Evolutionary conservation across 2,888 invertebrate genomes (phyloP).

Genomic region (Rotaria socialis): DNA sequence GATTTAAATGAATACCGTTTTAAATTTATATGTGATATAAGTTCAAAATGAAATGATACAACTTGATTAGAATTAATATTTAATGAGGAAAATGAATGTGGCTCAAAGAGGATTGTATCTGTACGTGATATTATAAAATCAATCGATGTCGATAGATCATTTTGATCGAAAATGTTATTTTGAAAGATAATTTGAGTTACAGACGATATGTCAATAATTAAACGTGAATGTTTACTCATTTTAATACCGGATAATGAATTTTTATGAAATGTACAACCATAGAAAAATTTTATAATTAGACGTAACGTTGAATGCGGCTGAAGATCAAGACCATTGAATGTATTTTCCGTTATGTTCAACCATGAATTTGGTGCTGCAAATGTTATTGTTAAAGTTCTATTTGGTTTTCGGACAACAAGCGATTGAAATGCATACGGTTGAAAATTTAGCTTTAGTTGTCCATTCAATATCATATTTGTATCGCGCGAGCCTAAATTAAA

Average conservation of each 20-base stretch:
- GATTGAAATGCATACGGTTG: constrained; percentile 22
- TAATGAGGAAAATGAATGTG: not conserved
- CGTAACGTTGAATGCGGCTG: not conserved
- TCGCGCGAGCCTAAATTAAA: constrained; percentile 31
- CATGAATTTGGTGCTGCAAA: constrained; percentile 21
- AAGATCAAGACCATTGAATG: constrained; percentile 28
- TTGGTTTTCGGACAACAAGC: not conserved
- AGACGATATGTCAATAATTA: constrained; percentile 32
- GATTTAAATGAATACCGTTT: not conserved
- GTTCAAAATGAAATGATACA: not conserved
- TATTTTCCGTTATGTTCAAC: constrained; percentile 20
- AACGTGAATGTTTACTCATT: constrained; percentile 13
- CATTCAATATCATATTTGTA: constrained; percentile 14
- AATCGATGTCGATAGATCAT: not conserved
- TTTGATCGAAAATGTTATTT: not conserved
- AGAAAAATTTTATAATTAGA: constrained; percentile 3
- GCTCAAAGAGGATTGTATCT: not conserved
- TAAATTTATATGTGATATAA: constrained; percentile 6
- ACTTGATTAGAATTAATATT: not conserved
- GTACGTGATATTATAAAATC: constrained; percentile 10
- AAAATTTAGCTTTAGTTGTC: not conserved
- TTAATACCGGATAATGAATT: not conserved
- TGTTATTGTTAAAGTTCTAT: not conserved
- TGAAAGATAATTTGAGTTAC: not conserved
- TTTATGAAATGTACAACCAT: constrained; percentile 5